phyloP scores from a whole-genome alignment of 2,888 invertebrate genomes.

The Leucophora obtusa region DNA sequence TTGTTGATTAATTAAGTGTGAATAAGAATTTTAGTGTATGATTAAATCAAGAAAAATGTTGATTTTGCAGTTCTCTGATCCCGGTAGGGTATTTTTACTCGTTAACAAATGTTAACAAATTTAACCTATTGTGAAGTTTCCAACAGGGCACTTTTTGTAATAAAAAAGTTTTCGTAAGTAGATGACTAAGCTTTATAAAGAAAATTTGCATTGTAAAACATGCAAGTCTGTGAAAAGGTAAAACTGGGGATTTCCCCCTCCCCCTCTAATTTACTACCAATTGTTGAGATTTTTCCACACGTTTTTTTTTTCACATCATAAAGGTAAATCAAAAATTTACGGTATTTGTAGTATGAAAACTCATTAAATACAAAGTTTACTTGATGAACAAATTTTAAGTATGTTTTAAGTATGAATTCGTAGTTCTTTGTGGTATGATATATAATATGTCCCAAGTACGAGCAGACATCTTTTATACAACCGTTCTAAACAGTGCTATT shows the following conservation, averaged over 20 bases:
- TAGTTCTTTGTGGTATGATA: constrained; percentile 13
- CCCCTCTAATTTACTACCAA: background rate
- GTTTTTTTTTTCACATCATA: constrained; percentile 72
- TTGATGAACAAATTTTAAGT: constrained; percentile 10
- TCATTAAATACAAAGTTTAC: constrained; percentile 34
- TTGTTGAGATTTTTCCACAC: background rate
- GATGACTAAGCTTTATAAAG: constrained; percentile 20
- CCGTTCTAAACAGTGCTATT: no score
- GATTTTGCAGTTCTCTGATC: no score
- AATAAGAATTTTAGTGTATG: no score
- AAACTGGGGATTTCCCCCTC: background rate
- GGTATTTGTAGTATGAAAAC: constrained; percentile 45
- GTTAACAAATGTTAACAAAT: no score
- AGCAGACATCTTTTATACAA: no score
- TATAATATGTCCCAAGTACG: no score
- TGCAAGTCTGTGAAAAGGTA: constrained; percentile 1
- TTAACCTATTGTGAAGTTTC: background rate
- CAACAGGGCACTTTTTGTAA: background rate
- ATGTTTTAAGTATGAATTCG: background rate
- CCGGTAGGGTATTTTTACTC: no score
- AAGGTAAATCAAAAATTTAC: constrained; percentile 35
- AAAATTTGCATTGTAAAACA: constrained; percentile 29
- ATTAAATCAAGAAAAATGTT: no score
- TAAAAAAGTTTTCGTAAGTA: background rate
- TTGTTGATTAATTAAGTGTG: no score